Percentiles rank a stretch among this genome's conserved stretches.
Conservation (phyloP, 2,888 invertebrate genomes). For the Cheilosia pagana region DNA sequence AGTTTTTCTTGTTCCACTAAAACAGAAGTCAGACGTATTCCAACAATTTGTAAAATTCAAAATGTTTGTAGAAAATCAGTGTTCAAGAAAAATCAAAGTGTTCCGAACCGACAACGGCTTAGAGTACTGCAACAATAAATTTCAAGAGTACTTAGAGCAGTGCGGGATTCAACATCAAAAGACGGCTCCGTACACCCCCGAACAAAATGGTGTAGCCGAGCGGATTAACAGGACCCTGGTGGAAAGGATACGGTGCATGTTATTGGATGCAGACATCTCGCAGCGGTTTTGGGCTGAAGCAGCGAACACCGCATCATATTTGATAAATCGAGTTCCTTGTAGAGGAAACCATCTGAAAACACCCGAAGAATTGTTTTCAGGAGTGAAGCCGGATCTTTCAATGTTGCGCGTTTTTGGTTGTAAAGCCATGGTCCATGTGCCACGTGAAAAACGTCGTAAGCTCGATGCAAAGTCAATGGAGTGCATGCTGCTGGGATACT, state of each 20-base stretch:
- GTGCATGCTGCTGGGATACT: constrained; percentile 71
- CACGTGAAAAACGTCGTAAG: constrained; percentile 47
- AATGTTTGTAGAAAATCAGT: constrained; percentile 47
- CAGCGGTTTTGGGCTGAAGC: constrained; percentile 41
- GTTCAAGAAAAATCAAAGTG: constrained; percentile 20
- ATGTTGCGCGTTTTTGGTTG: constrained; percentile 72
- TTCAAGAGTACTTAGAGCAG: too few relatives aligned
- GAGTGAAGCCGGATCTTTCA: constrained; percentile 8
- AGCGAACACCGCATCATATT: constrained; percentile 46
- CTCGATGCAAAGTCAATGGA: constrained; percentile 68
- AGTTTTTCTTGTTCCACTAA: constrained; percentile 63
- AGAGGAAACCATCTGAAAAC: constrained; percentile 68
- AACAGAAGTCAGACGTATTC: constrained; percentile 51
- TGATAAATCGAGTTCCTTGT: constrained; percentile 69
- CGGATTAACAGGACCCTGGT: constrained; percentile 25
- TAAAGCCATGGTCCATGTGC: constrained; percentile 67
- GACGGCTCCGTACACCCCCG: constrained; percentile 48
- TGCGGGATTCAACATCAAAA: too few relatives aligned
- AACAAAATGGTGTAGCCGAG: constrained; percentile 43
- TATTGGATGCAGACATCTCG: constrained; percentile 6
- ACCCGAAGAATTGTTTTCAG: constrained; percentile 80
- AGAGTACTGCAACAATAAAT: not conserved
- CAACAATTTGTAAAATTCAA: constrained; percentile 70
- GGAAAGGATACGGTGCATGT: constrained; percentile 15
- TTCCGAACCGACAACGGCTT: constrained; percentile 34